Conservation (phyloP, 2,888 invertebrate genomes). For the Lithophane semibrunnea region DNA sequence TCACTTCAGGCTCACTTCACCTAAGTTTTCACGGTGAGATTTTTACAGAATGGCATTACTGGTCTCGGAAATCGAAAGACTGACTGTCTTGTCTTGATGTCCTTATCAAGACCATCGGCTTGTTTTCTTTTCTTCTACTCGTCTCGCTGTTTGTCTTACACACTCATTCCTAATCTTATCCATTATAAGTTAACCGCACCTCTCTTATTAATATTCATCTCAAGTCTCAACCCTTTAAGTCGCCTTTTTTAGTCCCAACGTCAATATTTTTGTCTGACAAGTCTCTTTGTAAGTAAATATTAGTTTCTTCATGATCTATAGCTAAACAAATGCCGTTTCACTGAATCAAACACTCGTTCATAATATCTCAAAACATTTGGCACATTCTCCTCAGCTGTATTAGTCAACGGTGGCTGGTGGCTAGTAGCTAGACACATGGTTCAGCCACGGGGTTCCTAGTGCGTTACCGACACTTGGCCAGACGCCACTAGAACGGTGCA, state of each 20-base stretch:
- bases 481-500: constrained; percentile 54
- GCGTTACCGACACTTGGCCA: constrained; percentile 51
- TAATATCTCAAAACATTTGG: constrained; percentile 35
- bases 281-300: background rate
- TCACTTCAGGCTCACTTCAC: too few species aligned
- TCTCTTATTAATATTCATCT: background rate
- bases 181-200: background rate
- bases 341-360: constrained; percentile 20
- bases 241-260: background rate
- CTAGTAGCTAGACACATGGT: constrained; percentile 52
- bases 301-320: background rate
- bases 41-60: too few species aligned
- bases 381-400: constrained; percentile 16
- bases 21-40: too few species aligned
- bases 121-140: background rate
- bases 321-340: constrained; percentile 10
- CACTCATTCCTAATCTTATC: background rate
- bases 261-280: background rate
- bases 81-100: background rate
- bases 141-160: background rate
- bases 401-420: constrained; percentile 52
- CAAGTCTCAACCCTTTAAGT: background rate
- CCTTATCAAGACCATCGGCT: background rate
- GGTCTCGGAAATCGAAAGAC: background rate
- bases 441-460: constrained; percentile 49